Evolutionary conservation across 2,797 vertebrate genomes (phyloP), one percentile per base, ranked within the genome.

Genomic region (Cephalopachus bancanus): DNA sequence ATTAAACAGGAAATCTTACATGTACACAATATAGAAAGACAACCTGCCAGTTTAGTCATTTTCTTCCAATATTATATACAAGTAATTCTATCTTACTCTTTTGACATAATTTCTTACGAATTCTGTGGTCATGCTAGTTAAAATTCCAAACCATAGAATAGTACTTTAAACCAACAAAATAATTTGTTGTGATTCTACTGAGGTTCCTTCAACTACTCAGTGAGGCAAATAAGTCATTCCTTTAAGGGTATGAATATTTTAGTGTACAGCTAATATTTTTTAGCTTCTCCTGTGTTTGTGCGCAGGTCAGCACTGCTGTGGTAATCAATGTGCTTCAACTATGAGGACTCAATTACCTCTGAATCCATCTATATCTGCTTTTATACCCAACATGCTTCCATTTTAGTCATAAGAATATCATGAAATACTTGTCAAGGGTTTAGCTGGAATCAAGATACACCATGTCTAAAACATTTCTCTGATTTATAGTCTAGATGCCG

Each of bases 1-100:
- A 28, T 94, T 95, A 86, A 96, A 87, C 26, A 3, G 28, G 79
- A 62, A 86, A 28, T 44, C 83, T 94, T 95, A 49, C 55, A 26
- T 59, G 53, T 89, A 53, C 89, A 85, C 12, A 88, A 30, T 67
- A 33, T 94, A 22, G 71, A 96, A 95, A 87, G 9, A 65, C 7
- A 57, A 79, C 55, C 24, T 71, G 55, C 37, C 16, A 85, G 51
- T 19, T 80, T 93, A 74, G 57, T 3, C 33, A 26, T 84, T 67
- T 76, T 7, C 30, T 91, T 96, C 28, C 22, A 92, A 59, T 81
- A 72, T 9, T n/a, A n/a, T 69, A 87, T 59, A 71, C 17, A 71
- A 71, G 33, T 49, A 86, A 24, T 30, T 84, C 51, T 69, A 64
- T 74, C 7, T 91, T 91, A 79, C 26, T 89, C 14, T 93, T 95